phyloP scores from a whole-genome alignment of 2,797 vertebrate genomes.

The Ambastaia sidthimunki region DNA sequence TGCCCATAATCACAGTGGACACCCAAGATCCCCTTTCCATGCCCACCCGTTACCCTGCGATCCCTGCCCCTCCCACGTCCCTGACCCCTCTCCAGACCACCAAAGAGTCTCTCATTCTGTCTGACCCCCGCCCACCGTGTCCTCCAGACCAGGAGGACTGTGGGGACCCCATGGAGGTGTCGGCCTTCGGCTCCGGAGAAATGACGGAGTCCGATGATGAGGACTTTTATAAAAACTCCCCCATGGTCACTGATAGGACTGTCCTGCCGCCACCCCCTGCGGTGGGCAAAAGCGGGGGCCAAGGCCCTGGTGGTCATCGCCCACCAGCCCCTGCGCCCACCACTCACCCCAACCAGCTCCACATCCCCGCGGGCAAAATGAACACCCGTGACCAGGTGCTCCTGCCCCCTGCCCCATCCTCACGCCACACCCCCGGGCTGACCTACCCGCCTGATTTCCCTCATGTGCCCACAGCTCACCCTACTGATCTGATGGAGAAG shows the following conservation, averaged over 20 bases:
- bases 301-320: constrained; percentile 74
- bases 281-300: constrained; percentile 76
- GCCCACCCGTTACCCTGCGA: constrained; percentile 90
- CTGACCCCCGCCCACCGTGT: constrained; percentile 83
- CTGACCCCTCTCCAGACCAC: constrained; percentile 90
- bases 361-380: constrained; percentile 94
- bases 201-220: constrained; percentile 94
- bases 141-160: constrained; percentile 93
- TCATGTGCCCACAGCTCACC: constrained; percentile 93
- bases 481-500: constrained; percentile 87
- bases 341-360: constrained; percentile 80
- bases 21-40: constrained; percentile 92
- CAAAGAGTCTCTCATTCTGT: constrained; percentile 89
- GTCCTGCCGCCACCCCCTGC: constrained; percentile 84
- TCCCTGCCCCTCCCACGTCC: constrained; percentile 91
- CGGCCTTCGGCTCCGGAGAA: constrained; percentile 93
- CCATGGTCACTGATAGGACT: constrained; percentile 93
- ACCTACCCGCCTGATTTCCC: constrained; percentile 91
- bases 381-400: constrained; percentile 92
- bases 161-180: constrained; percentile 91
- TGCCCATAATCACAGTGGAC: constrained; percentile 97
- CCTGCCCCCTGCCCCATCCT: constrained; percentile 82
- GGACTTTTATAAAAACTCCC: constrained; percentile 92
- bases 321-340: constrained; percentile 80
- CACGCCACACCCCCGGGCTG: constrained; percentile 84